These are phyloP conservation scores for Drosophila serrata DNA, from an alignment of 1,140 invertebrate species.

Conservation along the genomic window DNA sequence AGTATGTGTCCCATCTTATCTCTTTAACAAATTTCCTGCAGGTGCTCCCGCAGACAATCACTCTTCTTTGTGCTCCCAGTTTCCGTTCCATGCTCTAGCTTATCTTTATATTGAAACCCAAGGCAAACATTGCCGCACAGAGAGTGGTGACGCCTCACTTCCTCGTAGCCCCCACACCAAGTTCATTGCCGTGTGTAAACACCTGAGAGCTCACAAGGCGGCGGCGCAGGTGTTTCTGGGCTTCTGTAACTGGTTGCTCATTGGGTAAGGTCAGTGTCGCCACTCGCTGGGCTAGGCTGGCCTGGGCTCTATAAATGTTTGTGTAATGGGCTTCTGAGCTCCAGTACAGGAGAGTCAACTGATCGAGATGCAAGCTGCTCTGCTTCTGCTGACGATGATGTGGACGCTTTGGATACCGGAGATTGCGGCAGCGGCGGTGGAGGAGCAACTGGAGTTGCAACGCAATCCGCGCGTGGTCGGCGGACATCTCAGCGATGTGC, in stretches of 20 bases:
- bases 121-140: conserved; percentile 7
- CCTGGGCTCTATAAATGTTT: conserved; percentile 57
- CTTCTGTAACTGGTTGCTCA: conserved; percentile 23
- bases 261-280: conserved; percentile 66
- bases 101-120: background rate
- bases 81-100: background rate
- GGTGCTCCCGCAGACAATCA: background rate
- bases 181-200: conserved; percentile 72
- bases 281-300: background rate
- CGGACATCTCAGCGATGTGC: conserved; percentile 57
- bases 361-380: conserved; percentile 43
- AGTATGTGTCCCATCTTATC: background rate
- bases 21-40: background rate
- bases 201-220: conserved; percentile 10
- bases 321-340: background rate
- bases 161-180: conserved; percentile 37
- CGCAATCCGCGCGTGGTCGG: conserved; percentile 66
- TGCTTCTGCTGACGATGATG: conserved; percentile 21
- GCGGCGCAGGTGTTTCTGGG: conserved; percentile 57
- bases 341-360: conserved; percentile 34
- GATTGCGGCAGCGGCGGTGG: background rate
- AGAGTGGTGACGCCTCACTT: conserved; percentile 1
- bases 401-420: background rate
- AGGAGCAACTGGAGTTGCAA: background rate
- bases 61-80: conserved; percentile 1